Evolutionary conservation across 2,888 invertebrate genomes (phyloP).

Genomic region (Sepiola atlantica): DNA sequence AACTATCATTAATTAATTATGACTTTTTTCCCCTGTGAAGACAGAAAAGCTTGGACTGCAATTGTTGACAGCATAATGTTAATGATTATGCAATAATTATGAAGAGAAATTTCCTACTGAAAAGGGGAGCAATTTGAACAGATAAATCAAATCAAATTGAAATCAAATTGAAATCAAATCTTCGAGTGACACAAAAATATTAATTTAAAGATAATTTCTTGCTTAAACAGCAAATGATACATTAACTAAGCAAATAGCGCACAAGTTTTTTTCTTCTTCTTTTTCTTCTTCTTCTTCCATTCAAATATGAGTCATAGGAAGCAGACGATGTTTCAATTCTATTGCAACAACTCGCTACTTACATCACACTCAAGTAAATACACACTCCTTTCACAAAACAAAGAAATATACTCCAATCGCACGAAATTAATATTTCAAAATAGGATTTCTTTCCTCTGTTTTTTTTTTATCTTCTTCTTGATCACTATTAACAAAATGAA

Average conservation of each 20-base stretch:
- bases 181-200: not conserved
- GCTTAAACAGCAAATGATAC: not conserved
- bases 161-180: not conserved
- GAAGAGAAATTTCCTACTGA: not conserved
- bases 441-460: not conserved
- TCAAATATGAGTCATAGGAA: not conserved
- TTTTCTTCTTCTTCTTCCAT: not conserved
- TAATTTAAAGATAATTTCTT: not conserved
- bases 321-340: not conserved
- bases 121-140: not conserved
- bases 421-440: constrained; percentile 20
- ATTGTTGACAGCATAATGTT: no score
- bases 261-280: not conserved
- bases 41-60: no score
- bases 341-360: not conserved
- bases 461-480: not conserved
- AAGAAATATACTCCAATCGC: not conserved
- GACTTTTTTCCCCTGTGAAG: no score
- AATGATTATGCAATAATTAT: not conserved
- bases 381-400: not conserved
- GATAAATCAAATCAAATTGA: not conserved
- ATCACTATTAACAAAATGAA: not conserved
- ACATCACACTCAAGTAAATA: constrained; percentile 19
- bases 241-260: not conserved
- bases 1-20: no score